Evolutionary conservation across 1,140 invertebrate genomes (phyloP).

Genomic region (Camponotus vicinus): DNA sequence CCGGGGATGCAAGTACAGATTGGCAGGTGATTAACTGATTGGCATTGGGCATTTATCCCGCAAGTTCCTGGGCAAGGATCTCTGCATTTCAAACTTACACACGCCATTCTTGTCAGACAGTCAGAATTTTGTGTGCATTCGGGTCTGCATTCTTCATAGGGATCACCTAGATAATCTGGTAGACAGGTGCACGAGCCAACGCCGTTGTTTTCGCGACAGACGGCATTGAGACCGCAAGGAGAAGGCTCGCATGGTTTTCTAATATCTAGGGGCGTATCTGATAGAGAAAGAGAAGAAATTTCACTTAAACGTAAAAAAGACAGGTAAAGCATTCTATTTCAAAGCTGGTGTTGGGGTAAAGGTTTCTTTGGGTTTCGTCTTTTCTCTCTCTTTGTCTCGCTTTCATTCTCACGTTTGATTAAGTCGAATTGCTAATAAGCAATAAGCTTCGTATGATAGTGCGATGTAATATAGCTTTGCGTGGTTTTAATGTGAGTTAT

Average conservation of each 20-base stretch:
- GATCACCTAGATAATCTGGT: conserved; percentile 90
- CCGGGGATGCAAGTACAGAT: conserved; percentile 88
- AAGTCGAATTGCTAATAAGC: conserved; percentile 16
- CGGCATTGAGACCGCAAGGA: conserved; percentile 88
- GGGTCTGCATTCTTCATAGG: conserved; percentile 90
- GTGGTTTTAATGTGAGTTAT: conserved; percentile 28
- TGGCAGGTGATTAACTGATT: conserved; percentile 89
- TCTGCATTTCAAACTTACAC: conserved; percentile 89
- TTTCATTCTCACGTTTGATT: background rate
- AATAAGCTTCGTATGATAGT: conserved; percentile 41
- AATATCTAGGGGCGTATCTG: conserved; percentile 75
- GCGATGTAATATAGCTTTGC: conserved; percentile 21
- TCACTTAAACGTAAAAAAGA: conserved; percentile 48
- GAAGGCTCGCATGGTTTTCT: conserved; percentile 89
- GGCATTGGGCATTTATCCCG: conserved; percentile 89
- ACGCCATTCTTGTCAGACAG: conserved; percentile 88
- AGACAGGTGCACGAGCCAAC: conserved; percentile 89
- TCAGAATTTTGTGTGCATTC: conserved; percentile 91
- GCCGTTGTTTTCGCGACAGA: conserved; percentile 86
- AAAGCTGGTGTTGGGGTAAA: conserved; percentile 59
- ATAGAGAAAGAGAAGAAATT: conserved; percentile 85
- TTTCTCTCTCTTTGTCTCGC: background rate
- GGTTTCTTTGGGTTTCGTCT: background rate
- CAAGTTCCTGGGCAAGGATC: conserved; percentile 90
- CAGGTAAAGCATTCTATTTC: conserved; percentile 36